Conservation (phyloP, 2,797 vertebrate species). For the Discoglossus pictus region DNA sequence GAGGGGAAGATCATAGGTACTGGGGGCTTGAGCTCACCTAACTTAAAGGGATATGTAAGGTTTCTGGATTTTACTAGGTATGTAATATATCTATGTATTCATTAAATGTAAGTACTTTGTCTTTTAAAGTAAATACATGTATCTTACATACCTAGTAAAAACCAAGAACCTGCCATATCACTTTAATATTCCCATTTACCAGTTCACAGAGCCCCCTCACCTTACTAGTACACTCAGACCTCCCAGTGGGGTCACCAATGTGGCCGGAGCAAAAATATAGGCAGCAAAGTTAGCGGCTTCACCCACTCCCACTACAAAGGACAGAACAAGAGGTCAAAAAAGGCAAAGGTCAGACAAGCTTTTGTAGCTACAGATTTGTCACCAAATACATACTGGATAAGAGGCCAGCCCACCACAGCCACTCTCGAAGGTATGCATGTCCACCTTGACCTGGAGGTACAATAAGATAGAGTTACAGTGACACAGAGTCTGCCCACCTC, state of each 20-base stretch:
- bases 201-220: constrained; percentile 62
- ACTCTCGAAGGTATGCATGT: constrained; percentile 81
- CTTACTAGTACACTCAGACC: constrained; percentile 85
- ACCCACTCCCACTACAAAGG: constrained; percentile 80
- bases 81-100: no score
- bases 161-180: no score
- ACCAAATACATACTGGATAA: constrained; percentile 79
- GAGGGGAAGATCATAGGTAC: no score
- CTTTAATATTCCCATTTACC: no score
- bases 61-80: no score
- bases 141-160: no score
- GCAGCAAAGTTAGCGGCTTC: constrained; percentile 85
- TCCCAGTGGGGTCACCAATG: constrained; percentile 83
- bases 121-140: no score
- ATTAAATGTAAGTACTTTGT: no score
- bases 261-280: constrained; percentile 83
- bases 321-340: constrained; percentile 14
- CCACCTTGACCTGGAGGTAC: constrained; percentile 81
- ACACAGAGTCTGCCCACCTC: no score
- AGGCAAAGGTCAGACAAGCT: not conserved
- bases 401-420: constrained; percentile 87
- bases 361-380: not conserved
- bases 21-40: no score
- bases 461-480: constrained; percentile 3
- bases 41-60: no score